A percentile compares a stretch with the other conserved stretches of the same genome.
Conservation (phyloP, 2,113 vertebrate species). For the Proteles cristata region DNA sequence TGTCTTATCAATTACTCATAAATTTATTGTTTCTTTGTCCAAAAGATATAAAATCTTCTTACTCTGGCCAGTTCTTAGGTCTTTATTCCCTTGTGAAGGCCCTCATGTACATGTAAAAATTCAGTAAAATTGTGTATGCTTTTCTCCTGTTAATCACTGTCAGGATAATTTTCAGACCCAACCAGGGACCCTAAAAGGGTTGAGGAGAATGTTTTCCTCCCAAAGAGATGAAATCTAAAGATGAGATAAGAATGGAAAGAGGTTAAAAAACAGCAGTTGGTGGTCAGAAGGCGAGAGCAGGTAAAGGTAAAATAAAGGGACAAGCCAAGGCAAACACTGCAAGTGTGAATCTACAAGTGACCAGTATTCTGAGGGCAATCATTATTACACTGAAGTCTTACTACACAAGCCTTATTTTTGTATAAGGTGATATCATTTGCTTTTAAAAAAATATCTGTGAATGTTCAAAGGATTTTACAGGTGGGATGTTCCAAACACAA, state of each 20-base stretch:
- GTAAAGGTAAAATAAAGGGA: background rate
- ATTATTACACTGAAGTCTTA: background rate
- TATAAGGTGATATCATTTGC: background rate
- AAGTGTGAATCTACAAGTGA: background rate
- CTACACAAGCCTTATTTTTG: background rate
- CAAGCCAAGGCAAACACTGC: background rate
- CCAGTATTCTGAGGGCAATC: background rate
- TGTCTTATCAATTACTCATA: background rate
- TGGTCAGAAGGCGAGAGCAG: background rate
- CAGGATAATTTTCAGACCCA: constrained; percentile 11
- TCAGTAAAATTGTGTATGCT: background rate
- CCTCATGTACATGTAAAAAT: background rate
- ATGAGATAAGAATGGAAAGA: background rate
- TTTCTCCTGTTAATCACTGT: background rate
- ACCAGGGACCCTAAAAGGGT: background rate
- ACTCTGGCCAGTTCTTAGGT: background rate
- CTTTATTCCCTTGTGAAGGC: background rate
- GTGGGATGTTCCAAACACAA: background rate
- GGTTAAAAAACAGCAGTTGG: background rate
- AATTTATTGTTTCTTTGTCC: background rate
- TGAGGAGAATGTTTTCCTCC: background rate
- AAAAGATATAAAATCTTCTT: background rate
- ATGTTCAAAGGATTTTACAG: background rate
- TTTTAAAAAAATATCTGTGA: background rate
- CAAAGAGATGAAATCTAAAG: background rate